Conservation (phyloP, 2,797 vertebrate genomes). For the Tokudaia tokunoshimensis region DNA sequence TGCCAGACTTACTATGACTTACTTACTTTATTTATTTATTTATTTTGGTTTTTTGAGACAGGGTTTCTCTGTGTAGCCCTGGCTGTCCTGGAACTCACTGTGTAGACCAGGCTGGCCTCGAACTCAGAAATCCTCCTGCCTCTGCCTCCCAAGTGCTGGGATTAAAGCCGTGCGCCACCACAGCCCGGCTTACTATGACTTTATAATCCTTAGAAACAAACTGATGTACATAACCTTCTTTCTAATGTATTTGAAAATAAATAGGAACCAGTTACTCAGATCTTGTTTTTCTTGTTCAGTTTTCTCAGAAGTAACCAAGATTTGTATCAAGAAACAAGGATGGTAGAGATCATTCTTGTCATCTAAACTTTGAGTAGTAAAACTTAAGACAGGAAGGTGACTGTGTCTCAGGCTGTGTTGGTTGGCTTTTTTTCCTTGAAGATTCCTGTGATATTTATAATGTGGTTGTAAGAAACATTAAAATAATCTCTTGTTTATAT, state of each 20-base stretch:
- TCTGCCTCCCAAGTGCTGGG: too few relatives aligned
- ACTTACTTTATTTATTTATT: too few relatives aligned
- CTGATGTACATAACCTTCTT: constrained; percentile 19
- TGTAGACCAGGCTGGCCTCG: too few relatives aligned
- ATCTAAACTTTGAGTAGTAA: constrained; percentile 49
- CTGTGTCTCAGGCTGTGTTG: background rate
- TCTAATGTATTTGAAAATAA: constrained; percentile 55
- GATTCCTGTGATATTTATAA: constrained; percentile 27
- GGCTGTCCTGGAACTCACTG: too few relatives aligned
- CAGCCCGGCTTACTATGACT: too few relatives aligned
- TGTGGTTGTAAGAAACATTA: constrained; percentile 44
- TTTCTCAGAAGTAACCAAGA: background rate
- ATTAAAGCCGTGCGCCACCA: too few relatives aligned
- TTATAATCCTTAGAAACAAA: background rate
- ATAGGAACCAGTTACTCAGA: background rate
- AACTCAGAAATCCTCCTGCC: too few relatives aligned
- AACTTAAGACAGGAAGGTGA: background rate
- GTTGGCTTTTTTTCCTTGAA: background rate
- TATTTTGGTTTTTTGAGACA: too few relatives aligned
- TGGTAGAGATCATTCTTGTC: constrained; percentile 8
- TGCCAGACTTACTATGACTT: too few relatives aligned
- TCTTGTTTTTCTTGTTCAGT: constrained; percentile 26
- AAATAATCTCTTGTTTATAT: constrained; percentile 13
- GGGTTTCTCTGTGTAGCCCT: too few relatives aligned
- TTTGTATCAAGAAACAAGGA: constrained; percentile 50